Base-by-base conservation (phyloP, 2,797 vertebrate species). In the Pempheris klunzingeri region DNA sequence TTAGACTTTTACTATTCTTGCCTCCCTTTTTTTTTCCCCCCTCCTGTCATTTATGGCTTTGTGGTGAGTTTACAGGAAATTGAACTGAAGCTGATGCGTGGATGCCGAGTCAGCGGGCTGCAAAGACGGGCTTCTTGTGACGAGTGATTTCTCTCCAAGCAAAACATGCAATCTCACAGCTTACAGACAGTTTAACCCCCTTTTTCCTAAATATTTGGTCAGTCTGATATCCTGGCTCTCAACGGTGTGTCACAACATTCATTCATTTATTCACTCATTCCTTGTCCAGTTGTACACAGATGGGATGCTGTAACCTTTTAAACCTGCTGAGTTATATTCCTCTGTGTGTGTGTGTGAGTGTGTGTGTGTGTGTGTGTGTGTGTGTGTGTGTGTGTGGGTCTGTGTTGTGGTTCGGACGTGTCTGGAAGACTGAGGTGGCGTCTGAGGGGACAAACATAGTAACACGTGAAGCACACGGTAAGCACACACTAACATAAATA, bases 361-460 rank as follows among this genome's bases (percentile, higher is more conserved):
- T 46, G 60, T 77, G 60, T 46, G 44, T 63, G 74, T 62, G 69
- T 47, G 38, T 54, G 46, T 36, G 50, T 70, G 60, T 64, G 47
- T 80, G 57, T 44, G 55, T 36, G 49, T 54, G 47, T 32, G 49
- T 46, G 73, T 24, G 61, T 74, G 5, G 1, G 63, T 71, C 13
- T 52, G 67, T 59, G 36, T 66, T 65, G 64, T 66, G 61, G 41
- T 69, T 63, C 0, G 30, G 63, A 73, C 59, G 22, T 81, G 76
- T 77, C 77, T 93, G 93, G 92, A 94, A 94, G 94, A 95, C 93
- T 92, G 87, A 84, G 76, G 83, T 72, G 83, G 79, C 54, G 47
- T 88, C 73, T 84, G 87, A 87, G 71, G 78, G 81, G 83, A 90
- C 82, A 50, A 89, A 87, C 74, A 54, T 67, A 52, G 60, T 0